These are phyloP conservation scores for Peromyscus melanophrys DNA, from an alignment of 2,797 vertebrate genomes.

Conservation along the genomic window DNA sequence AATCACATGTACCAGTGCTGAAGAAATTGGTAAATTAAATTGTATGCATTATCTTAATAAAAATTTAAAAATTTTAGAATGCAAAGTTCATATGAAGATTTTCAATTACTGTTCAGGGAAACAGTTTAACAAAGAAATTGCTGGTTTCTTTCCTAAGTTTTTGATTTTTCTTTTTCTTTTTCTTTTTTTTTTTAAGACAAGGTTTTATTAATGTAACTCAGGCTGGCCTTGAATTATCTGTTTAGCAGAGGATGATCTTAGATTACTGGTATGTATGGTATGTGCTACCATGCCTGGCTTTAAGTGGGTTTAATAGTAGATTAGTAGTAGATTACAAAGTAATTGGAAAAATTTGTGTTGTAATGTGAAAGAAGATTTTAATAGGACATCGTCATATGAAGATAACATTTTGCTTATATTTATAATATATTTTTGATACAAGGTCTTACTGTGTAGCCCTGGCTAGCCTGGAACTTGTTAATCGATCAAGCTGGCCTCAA, in stretches of 20 bases:
- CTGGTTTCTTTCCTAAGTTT: neutral
- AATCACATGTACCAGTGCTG: neutral
- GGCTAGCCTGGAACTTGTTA: neutral
- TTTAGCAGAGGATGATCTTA: neutral
- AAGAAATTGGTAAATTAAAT: neutral
- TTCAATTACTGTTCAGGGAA: neutral
- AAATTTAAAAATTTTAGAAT: neutral
- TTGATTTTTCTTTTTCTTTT: neutral
- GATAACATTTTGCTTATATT: neutral
- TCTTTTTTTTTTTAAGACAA: neutral
- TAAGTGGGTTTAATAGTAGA: neutral
- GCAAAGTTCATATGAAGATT: neutral
- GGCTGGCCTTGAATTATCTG: neutral
- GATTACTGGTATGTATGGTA: neutral
- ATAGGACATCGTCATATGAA: neutral
- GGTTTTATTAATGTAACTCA: neutral
- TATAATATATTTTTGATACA: neutral
- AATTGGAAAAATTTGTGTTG: neutral
- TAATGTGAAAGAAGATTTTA: neutral
- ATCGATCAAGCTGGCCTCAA: neutral
- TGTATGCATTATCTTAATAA: neutral
- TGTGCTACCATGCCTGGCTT: neutral
- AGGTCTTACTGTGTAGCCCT: neutral
- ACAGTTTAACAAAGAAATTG: neutral
- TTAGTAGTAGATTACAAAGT: neutral